A percentile compares a stretch with the other conserved stretches of the same genome.
phyloP scores from a whole-genome alignment of 2,888 invertebrate species.

The Mayetiola destructor region DNA sequence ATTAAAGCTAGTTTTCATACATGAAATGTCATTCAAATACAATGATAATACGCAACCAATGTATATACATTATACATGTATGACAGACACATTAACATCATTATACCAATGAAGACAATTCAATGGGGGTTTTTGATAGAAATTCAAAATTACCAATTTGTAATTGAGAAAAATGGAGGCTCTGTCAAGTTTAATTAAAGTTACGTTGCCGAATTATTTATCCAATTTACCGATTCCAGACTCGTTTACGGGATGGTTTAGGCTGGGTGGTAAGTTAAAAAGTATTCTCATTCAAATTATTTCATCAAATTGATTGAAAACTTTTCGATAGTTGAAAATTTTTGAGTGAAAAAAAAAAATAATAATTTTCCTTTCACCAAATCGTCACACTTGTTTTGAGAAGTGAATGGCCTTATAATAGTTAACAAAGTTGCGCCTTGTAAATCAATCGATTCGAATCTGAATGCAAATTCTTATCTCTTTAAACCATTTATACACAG shows the following conservation, averaged over 20 bases:
- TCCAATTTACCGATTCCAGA: slow-evolving; percentile 71
- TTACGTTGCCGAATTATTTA: slow-evolving; percentile 70
- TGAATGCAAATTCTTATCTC: too few species aligned
- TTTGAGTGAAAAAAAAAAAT: too few species aligned
- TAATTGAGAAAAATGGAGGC: slow-evolving; percentile 46
- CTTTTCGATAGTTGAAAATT: too few species aligned
- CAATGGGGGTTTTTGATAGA: too few species aligned
- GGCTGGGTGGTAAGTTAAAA: slow-evolving; percentile 56
- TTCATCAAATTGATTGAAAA: too few species aligned
- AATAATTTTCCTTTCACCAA: too few species aligned
- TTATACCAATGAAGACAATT: not conserved
- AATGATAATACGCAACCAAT: not conserved
- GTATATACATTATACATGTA: not conserved
- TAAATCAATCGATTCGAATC: too few species aligned
- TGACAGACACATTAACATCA: not conserved
- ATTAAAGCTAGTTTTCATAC: not conserved
- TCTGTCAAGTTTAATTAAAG: slow-evolving; percentile 60
- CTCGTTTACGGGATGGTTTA: slow-evolving; percentile 71
- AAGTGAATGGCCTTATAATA: too few species aligned
- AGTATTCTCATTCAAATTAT: not conserved
- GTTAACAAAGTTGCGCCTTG: too few species aligned
- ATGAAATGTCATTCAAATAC: not conserved
- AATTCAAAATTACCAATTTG: slow-evolving; percentile 16
- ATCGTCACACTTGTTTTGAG: too few species aligned
- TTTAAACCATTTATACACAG: too few species aligned